Base-by-base conservation (phyloP, 2,888 invertebrate genomes). In the Oscheius sp. region DNA sequence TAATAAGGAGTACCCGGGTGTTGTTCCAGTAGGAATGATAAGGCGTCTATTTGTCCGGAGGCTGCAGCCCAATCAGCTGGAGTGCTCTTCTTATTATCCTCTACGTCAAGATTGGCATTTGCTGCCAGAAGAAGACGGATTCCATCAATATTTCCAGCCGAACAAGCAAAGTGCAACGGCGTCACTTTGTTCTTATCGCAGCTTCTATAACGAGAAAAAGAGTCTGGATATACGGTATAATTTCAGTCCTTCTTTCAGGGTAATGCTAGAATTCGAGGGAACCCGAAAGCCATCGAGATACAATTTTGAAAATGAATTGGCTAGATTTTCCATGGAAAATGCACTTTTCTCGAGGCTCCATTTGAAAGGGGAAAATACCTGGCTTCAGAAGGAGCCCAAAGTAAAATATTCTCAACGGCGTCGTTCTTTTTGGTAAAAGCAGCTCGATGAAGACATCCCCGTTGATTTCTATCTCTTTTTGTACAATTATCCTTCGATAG, bases 81-180 rank as follows among this genome's bases (percentile, higher is more conserved):
- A 15, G 67, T 67, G 25, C 46, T 33, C 42, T 67, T 66, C 29
- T 63, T 25, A 17, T 45, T 50, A 31, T 70, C 67, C 20, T 55
- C 20, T 10, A 17, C 67, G 5, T 25, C 17, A 27, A 67, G 29
- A 29, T 63, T 31, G 4, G 66, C 72, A 20, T 57, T 64, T 5
- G 45, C 58, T 27, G 52, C 55, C 2, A 45, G 20, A n/a, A 98
- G 90, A 69, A 98, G 91, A 76, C 97, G 96, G 12, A 97, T 97
- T 74, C 97, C 96, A 50, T 96, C 94, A 88, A 89, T 93, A 89
- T 98, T 96, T 10, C 98, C 98, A 77, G 95, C 96, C 87, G 96
- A 95, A 87, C 97, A 97, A 10, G 98, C 97, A 84, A 98, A 90
- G 89, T 98, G 98, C 83, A 99, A 91, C 0, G 98, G 93, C 88